A percentile compares a stretch with the other conserved stretches of the same genome.
Evolutionary conservation across 1,140 invertebrate species (phyloP).

Genomic region (Sycophila sp.): DNA sequence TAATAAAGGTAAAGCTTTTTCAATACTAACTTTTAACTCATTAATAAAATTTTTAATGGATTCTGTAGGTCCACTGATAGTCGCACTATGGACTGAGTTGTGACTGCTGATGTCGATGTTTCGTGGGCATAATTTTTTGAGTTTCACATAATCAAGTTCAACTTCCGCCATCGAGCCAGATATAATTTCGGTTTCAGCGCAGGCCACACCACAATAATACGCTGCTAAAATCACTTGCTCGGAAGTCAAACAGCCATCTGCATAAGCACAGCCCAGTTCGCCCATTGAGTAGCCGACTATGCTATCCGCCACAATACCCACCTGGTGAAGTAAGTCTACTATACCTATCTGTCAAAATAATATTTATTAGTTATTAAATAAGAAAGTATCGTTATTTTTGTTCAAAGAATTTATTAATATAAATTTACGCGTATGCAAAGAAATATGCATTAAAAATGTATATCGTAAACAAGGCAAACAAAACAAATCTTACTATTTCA

Average conservation of each 20-base stretch:
- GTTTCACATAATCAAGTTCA: conserved; percentile 61
- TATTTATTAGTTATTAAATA: too few relatives aligned
- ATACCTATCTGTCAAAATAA: conserved; percentile 75
- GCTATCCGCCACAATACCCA: conserved; percentile 82
- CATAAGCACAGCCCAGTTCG: too few relatives aligned
- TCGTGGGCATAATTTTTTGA: too few relatives aligned
- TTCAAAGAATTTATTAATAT: too few relatives aligned
- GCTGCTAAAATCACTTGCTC: conserved; percentile 86
- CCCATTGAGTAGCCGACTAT: conserved; percentile 89
- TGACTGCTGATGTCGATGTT: conserved; percentile 89
- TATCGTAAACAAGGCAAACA: too few relatives aligned
- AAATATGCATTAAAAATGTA: conserved; percentile 12
- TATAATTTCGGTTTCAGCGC: too few relatives aligned
- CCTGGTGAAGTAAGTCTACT: conserved; percentile 76
- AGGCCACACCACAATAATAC: conserved; percentile 71
- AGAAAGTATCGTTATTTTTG: too few relatives aligned
- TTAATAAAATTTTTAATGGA: conserved; percentile 76
- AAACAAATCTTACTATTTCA: not conserved
- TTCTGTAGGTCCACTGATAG: conserved; percentile 84
- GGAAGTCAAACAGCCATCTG: too few relatives aligned
- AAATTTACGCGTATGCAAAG: too few relatives aligned
- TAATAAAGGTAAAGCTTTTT: too few relatives aligned
- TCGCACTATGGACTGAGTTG: conserved; percentile 85
- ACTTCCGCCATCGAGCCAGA: too few relatives aligned
- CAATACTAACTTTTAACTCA: too few relatives aligned